Base-by-base conservation (phyloP, 2,888 invertebrate species). In the Mechanitis mazaeus region DNA sequence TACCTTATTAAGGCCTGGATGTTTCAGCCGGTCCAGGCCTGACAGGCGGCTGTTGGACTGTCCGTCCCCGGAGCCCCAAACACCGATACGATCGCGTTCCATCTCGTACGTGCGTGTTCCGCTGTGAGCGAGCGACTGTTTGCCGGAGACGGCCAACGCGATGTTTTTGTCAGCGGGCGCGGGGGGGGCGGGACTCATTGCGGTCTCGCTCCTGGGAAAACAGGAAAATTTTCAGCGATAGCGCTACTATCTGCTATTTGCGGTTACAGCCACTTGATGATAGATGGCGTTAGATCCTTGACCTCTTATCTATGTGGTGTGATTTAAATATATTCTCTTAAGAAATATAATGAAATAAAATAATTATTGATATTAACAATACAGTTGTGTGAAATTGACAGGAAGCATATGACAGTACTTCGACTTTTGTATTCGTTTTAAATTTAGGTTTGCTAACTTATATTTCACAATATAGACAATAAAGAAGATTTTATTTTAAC, bases 1-100 rank as follows among this genome's bases (percentile, higher is more conserved):
- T 45, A 94, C 94, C 94, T 94, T 94, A 80, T 94, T 94, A 9
- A 94, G 88, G 62, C 92, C 91, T 2, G 94, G 93, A 77, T 93
- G 91, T 65, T 92, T 91, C 55, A 94, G 87, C 68, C 92, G 92
- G 81, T 94, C 94, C 68, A 94, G 88, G 61, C 94, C 94, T 60
- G 93, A 90, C 60, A 92, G 78, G 63, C 90, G 90, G 77, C 91
- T 91, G 70, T 90, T 82, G 68, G 90, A 83, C 69, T 87, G 80
- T 60, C 91, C 92, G 75, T 93, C 93, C 59, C 92, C 92, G 75
- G 90, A 87, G 71, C 91, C 91, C 90, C 92, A 91, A 66, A 93
- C 88, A 81, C 92, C 94, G 81, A 93, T 87, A 81, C 91, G 92
- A 79, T 94, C 94, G 71, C 93, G 90, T 64, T 92, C 91, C 84